Percentiles rank a stretch among this genome's conserved stretches.
These are phyloP conservation scores for Microcebus lehilahytsara DNA, from an alignment of 2,113 vertebrate genomes.

Conservation along the genomic window DNA sequence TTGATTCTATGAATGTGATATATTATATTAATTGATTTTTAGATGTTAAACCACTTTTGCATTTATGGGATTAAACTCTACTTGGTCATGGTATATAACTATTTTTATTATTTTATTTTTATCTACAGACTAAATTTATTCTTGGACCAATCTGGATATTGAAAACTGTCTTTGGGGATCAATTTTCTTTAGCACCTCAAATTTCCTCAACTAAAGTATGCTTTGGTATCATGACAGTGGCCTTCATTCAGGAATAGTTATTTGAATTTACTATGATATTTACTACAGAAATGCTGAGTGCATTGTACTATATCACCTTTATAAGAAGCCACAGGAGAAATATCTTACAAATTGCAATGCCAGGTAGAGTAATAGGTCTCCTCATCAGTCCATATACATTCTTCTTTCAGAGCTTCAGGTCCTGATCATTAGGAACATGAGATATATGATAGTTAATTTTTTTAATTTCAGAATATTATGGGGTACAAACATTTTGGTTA, in stretches of 20 bases:
- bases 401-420: neutral
- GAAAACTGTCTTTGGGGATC: neutral
- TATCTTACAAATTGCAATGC: neutral
- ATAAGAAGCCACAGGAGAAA: neutral
- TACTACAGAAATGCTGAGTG: neutral
- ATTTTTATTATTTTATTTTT: neutral
- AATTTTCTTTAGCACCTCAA: neutral
- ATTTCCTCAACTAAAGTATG: neutral
- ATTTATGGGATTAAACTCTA: neutral
- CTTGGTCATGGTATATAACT: neutral
- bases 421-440: neutral
- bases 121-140: neutral
- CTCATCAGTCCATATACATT: neutral
- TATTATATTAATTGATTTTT: neutral
- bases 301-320: neutral
- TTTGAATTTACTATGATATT: neutral
- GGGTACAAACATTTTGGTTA: no score
- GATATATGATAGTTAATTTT: neutral
- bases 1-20: neutral
- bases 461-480: no score
- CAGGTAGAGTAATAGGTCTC: neutral
- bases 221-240: neutral
- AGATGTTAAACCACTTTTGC: neutral
- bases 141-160: neutral
- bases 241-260: neutral